These are phyloP conservation scores for Aphidoletes aphidimyza DNA, from an alignment of 2,888 invertebrate species.

Conservation along the genomic window DNA sequence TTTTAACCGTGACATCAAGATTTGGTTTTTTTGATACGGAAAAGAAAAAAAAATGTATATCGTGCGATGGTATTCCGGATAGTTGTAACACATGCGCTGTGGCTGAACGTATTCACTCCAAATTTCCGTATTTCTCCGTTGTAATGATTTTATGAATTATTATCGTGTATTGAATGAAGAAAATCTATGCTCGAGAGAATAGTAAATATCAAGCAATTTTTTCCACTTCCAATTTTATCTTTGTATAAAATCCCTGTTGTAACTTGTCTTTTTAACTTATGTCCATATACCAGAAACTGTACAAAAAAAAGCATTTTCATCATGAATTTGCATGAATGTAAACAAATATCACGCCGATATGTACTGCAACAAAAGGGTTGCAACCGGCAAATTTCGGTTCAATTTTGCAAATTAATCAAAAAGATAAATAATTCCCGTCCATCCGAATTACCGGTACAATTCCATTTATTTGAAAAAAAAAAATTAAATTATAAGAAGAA, in stretches of 20 bases:
- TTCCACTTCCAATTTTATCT: background rate
- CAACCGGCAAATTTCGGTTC: background rate
- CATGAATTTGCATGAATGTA: constrained; percentile 12
- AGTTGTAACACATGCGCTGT: constrained; percentile 5
- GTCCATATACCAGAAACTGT: too few species aligned
- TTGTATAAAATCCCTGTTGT: background rate
- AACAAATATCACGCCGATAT: constrained; percentile 5
- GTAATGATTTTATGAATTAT: too few species aligned
- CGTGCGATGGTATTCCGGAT: background rate
- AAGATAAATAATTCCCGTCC: too few species aligned
- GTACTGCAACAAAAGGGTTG: background rate
- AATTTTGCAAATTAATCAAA: background rate
- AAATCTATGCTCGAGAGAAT: background rate
- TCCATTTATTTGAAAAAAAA: too few species aligned
- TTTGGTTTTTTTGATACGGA: background rate
- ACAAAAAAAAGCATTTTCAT: background rate
- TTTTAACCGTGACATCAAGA: constrained; percentile 33
- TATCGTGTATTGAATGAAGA: background rate
- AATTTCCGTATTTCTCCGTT: background rate
- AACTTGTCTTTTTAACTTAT: too few species aligned
- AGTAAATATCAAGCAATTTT: background rate
- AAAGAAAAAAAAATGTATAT: too few species aligned
- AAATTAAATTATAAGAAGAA: too few species aligned
- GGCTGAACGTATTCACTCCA: background rate
- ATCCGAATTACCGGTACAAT: too few species aligned